A percentile compares a stretch with the other conserved stretches of the same genome.
Evolutionary conservation across 2,797 vertebrate species (phyloP).

Genomic region (Platyrinchus mystaceus): DNA sequence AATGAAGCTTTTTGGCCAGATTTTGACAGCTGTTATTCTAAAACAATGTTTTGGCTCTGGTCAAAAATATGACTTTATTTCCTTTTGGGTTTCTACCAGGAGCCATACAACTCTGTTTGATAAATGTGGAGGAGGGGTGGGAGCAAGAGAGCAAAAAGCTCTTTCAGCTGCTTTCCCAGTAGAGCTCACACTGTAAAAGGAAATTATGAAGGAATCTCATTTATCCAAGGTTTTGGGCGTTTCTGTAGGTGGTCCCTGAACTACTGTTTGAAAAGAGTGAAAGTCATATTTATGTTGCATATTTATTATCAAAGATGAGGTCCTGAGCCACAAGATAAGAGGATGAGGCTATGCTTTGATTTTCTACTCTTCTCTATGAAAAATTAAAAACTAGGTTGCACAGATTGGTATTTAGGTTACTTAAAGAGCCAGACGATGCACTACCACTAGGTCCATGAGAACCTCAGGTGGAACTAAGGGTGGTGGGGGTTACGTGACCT

Average conservation of each 20-base stretch:
- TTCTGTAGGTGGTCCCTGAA: not conserved
- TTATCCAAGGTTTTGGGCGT: not conserved
- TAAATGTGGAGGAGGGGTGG: not conserved
- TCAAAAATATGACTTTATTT: slow-evolving; percentile 65
- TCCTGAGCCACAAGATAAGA: accelerated
- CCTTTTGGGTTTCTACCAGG: slow-evolving; percentile 53
- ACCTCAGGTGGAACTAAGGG: not conserved
- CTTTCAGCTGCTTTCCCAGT: not conserved
- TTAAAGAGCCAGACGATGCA: not conserved
- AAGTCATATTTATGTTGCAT: not conserved
- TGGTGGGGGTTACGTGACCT: not conserved
- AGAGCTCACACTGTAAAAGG: not conserved
- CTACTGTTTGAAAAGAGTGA: not conserved
- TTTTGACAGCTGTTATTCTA: slow-evolving; percentile 67
- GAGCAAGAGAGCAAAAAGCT: not conserved
- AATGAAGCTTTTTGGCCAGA: slow-evolving; percentile 33
- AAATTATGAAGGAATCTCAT: not conserved
- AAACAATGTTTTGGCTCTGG: slow-evolving; percentile 63
- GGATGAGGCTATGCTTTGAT: not conserved
- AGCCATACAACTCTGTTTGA: slow-evolving; percentile 23
- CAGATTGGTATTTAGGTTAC: not conserved
- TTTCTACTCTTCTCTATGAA: not conserved
- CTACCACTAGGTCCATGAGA: not conserved
- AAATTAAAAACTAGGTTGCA: not conserved
- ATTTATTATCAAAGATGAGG: not conserved